Percentiles rank a stretch among this genome's conserved stretches.
Evolutionary conservation across 1,140 invertebrate genomes (phyloP).

Genomic region (Maniola jurtina): DNA sequence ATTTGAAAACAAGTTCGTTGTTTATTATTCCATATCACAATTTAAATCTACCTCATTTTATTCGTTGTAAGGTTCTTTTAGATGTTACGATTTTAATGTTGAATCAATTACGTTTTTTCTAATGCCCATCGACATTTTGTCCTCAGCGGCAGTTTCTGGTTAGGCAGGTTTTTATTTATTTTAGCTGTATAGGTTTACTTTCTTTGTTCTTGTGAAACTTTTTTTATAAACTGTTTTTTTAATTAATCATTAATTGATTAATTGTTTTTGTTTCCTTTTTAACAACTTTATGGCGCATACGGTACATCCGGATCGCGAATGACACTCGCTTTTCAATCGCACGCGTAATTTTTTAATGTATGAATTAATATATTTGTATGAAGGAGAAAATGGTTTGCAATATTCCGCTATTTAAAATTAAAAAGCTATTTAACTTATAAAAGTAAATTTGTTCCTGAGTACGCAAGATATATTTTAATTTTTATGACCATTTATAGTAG

Average conservation of each 20-base stretch:
- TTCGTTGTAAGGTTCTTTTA: slow-evolving; percentile 72
- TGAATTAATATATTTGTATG: not conserved
- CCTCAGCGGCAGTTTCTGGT: slow-evolving; percentile 17
- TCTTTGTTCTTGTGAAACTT: not conserved
- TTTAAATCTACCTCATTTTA: slow-evolving; percentile 74
- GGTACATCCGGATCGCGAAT: slow-evolving; percentile 8
- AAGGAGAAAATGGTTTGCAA: not conserved
- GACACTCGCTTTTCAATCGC: slow-evolving; percentile 16
- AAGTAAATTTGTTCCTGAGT: not conserved
- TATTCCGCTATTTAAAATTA: not conserved
- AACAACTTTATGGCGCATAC: slow-evolving; percentile 20
- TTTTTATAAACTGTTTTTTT: not conserved
- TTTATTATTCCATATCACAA: slow-evolving; percentile 75
- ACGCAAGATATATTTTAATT: too few relatives aligned
- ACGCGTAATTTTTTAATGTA: slow-evolving; percentile 23
- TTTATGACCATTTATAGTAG: too few relatives aligned
- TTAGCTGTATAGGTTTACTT: slow-evolving; percentile 24
- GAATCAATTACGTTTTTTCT: slow-evolving; percentile 39
- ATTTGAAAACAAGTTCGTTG: slow-evolving; percentile 42
- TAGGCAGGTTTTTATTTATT: slow-evolving; percentile 52
- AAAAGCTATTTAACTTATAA: not conserved
- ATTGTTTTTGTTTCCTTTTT: slow-evolving; percentile 8
- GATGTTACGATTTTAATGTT: slow-evolving; percentile 57
- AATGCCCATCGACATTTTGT: slow-evolving; percentile 26
- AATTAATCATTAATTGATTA: not conserved